phyloP scores from a whole-genome alignment of 2,113 vertebrate species.

The Castor canadensis region DNA sequence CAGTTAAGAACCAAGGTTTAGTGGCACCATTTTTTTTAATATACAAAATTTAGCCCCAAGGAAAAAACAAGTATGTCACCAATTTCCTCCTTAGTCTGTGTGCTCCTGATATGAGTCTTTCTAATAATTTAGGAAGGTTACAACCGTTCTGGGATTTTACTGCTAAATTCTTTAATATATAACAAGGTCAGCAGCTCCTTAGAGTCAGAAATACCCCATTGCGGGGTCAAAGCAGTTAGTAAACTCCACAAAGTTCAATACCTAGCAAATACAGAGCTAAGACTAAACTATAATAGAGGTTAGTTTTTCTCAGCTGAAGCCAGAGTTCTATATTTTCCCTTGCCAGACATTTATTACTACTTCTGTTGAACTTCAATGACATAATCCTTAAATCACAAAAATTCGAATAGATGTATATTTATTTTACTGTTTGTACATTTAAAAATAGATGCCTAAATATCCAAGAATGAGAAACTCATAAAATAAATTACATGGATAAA shows the following conservation, averaged over 20 bases:
- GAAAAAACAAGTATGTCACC: slow-evolving; percentile 10
- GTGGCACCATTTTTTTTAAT: neutral
- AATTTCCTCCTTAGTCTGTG: neutral
- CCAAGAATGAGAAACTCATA: slow-evolving; percentile 31
- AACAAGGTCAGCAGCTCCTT: neutral
- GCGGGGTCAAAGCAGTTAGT: slow-evolving; percentile 24
- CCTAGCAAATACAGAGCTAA: neutral
- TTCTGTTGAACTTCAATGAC: neutral
- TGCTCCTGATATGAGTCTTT: neutral
- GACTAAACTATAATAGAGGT: neutral
- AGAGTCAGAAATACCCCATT: neutral
- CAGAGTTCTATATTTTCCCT: neutral
- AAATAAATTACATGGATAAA: slow-evolving; percentile 23
- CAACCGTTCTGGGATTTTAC: neutral
- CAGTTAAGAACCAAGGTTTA: neutral
- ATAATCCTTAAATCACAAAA: slow-evolving; percentile 47
- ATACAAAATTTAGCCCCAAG: slow-evolving; percentile 22
- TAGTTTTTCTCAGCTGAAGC: neutral
- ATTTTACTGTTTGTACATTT: neutral
- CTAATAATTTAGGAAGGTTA: neutral
- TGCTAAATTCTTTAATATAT: slow-evolving; percentile 33
- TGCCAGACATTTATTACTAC: neutral
- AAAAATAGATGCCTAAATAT: neutral
- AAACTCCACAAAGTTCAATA: slow-evolving; percentile 13
- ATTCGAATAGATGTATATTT: neutral